Percentiles rank a stretch among this genome's conserved stretches.
Evolutionary conservation across 2,888 invertebrate species (phyloP).

Genomic region (Baronia brevicornis): DNA sequence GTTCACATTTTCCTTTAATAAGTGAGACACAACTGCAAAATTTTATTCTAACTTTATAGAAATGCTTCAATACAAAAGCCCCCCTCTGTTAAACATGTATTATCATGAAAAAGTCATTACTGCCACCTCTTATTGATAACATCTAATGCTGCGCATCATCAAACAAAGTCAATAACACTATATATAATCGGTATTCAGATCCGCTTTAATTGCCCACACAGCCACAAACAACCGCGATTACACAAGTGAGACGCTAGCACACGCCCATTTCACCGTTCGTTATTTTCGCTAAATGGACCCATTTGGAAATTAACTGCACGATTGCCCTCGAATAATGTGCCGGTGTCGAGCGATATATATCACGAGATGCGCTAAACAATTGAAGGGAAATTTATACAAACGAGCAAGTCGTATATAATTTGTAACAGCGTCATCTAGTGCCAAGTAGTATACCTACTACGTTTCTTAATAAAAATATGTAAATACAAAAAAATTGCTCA

Average conservation of each 20-base stretch:
- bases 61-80: no score
- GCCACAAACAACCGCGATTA: constrained; percentile 37
- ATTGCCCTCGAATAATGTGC: constrained; percentile 60
- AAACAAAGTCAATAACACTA: constrained; percentile 34
- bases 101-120: constrained; percentile 16
- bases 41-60: no score
- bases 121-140: constrained; percentile 25
- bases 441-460: constrained; percentile 28
- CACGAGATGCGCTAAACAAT: constrained; percentile 36
- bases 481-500: no score
- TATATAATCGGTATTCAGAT: constrained; percentile 31
- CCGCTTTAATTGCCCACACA: constrained; percentile 33
- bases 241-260: constrained; percentile 37
- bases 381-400: constrained; percentile 23
- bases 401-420: not conserved
- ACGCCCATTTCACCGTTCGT: constrained; percentile 42
- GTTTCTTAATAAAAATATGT: no score
- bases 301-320: constrained; percentile 68
- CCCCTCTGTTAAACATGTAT: constrained; percentile 6
- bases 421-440: constrained; percentile 39
- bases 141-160: constrained; percentile 35
- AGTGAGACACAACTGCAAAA: no score
- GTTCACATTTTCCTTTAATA: no score
- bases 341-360: constrained; percentile 41
- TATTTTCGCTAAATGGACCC: constrained; percentile 64